Evolutionary conservation across 2,797 vertebrate genomes (phyloP).

Genomic region (Kryptopterus vitreolus): DNA sequence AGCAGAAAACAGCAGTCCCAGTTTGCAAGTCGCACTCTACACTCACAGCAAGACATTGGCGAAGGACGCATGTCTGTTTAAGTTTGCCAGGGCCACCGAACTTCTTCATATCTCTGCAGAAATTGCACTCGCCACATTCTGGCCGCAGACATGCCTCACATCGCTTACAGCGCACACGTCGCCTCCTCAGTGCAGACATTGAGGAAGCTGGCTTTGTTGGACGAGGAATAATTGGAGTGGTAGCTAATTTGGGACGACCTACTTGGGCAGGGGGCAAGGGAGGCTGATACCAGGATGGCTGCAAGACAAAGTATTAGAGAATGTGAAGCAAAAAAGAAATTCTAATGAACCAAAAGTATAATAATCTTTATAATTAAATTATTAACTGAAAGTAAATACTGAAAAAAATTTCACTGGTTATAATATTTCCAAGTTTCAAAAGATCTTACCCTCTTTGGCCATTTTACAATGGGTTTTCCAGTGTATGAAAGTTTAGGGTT

Average conservation of each 20-base stretch:
- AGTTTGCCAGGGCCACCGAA: slow-evolving; percentile 94
- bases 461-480: slow-evolving; percentile 89
- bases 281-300: slow-evolving; percentile 78
- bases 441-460: slow-evolving; percentile 87
- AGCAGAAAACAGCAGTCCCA: too few species aligned
- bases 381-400: too few species aligned
- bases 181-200: slow-evolving; percentile 77
- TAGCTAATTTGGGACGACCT: slow-evolving; percentile 69
- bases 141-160: slow-evolving; percentile 93
- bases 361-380: neutral
- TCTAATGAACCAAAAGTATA: neutral
- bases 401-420: neutral
- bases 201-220: slow-evolving; percentile 72
- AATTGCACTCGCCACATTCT: slow-evolving; percentile 97
- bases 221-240: slow-evolving; percentile 57
- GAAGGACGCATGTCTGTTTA: slow-evolving; percentile 92
- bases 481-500: slow-evolving; percentile 89
- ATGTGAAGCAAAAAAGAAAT: neutral
- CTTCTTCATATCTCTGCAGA: slow-evolving; percentile 98
- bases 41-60: slow-evolving; percentile 92
- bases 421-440: too few species aligned
- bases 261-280: slow-evolving; percentile 62
- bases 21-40: neutral
- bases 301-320: neutral
- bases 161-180: slow-evolving; percentile 89